Percentiles rank a stretch among this genome's conserved stretches.
Conservation (phyloP, 2,888 invertebrate genomes). For the Gastrophysa polygoni region DNA sequence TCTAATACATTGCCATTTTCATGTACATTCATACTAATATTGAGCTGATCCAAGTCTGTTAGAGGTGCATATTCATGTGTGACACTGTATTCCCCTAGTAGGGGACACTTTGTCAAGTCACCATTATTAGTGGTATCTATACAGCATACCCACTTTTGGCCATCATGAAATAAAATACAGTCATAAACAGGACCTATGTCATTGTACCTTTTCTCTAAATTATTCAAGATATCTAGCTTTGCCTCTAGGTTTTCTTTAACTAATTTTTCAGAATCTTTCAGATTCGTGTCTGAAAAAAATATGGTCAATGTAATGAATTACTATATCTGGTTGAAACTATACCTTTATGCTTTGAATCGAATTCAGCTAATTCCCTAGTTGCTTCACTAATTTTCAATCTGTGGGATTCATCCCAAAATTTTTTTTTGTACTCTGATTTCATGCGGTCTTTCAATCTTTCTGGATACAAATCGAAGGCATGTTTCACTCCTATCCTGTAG, state of each 20-base stretch:
- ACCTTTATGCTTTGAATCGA: slow-evolving; percentile 63
- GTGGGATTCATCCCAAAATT: slow-evolving; percentile 84
- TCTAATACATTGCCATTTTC: slow-evolving; percentile 90
- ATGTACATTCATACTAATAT: slow-evolving; percentile 90
- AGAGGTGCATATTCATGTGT: slow-evolving; percentile 80
- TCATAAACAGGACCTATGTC: slow-evolving; percentile 92
- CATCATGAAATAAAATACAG: slow-evolving; percentile 92
- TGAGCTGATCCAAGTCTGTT: slow-evolving; percentile 79
- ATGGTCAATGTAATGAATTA: slow-evolving; percentile 1
- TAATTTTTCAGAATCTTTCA: slow-evolving; percentile 72
- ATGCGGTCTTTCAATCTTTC: slow-evolving; percentile 82
- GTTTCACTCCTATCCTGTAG: slow-evolving; percentile 87
- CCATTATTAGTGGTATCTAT: slow-evolving; percentile 85
- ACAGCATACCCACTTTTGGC: slow-evolving; percentile 87
- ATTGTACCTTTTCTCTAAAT: slow-evolving; percentile 83
- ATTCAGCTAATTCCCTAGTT: slow-evolving; percentile 74
- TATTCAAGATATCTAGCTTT: slow-evolving; percentile 80
- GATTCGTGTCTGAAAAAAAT: slow-evolving; percentile 22
- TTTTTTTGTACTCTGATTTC: slow-evolving; percentile 73
- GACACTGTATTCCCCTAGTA: slow-evolving; percentile 81
- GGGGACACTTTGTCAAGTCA: slow-evolving; percentile 75
- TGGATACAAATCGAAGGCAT: slow-evolving; percentile 86
- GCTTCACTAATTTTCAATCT: slow-evolving; percentile 80
- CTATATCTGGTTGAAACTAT: slow-evolving; percentile 6
- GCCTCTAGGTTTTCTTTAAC: slow-evolving; percentile 89